Evolutionary conservation across 2,113 vertebrate species (phyloP).

Genomic region (Psephotus haematonotus): DNA sequence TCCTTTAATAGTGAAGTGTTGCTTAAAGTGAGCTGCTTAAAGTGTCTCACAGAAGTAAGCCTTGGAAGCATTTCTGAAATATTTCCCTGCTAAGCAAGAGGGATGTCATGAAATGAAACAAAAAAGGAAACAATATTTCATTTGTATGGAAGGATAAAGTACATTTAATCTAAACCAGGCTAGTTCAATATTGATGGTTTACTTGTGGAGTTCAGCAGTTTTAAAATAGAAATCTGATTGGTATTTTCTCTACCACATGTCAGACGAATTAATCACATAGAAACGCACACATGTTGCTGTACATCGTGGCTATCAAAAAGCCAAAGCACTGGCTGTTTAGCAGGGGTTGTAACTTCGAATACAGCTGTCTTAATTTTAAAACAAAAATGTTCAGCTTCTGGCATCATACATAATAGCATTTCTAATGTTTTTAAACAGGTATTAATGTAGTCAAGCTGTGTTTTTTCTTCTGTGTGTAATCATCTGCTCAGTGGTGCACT

Average conservation of each 20-base stretch:
- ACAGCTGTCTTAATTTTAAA: constrained; percentile 48
- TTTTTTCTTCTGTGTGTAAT: constrained; percentile 55
- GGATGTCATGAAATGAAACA: constrained; percentile 39
- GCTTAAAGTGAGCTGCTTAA: neutral
- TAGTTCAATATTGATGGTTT: neutral
- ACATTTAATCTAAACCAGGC: constrained; percentile 30
- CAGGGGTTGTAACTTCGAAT: neutral
- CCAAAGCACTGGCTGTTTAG: neutral
- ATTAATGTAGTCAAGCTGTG: constrained; percentile 64
- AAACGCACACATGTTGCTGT: neutral
- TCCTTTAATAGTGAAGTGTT: neutral
- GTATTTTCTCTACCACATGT: neutral
- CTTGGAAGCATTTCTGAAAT: constrained; percentile 16
- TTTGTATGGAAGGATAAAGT: constrained; percentile 38
- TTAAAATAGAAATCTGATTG: neutral
- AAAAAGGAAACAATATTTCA: constrained; percentile 24
- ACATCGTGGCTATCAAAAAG: neutral
- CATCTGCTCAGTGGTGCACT: constrained; percentile 69
- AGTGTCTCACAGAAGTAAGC: neutral
- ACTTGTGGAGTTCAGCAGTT: neutral
- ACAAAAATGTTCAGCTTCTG: constrained; percentile 56
- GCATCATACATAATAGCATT: constrained; percentile 47
- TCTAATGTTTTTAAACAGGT: constrained; percentile 69
- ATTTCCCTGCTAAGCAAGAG: neutral
- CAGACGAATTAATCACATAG: neutral